Base-by-base conservation (phyloP, 2,113 vertebrate genomes). In the Papio anubis region DNA sequence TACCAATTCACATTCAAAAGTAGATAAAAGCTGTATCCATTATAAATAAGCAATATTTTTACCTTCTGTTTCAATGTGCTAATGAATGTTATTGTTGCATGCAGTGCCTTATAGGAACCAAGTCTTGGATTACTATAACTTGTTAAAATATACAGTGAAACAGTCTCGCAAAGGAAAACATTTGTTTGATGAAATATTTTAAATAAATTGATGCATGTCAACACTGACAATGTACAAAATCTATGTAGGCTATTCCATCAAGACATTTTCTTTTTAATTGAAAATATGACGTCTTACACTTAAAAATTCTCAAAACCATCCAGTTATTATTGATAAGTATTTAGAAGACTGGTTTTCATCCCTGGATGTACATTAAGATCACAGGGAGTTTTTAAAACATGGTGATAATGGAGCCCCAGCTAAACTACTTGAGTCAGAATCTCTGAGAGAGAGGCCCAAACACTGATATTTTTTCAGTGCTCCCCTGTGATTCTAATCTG, bases 351-450 rank as follows among this genome's bases (percentile, higher is more conserved):
- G 59, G 10, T 59, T 84, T 81, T 72, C 61, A 80, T 30, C 23
- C 32, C 30, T 59, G 16, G 48, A 3, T 93, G 8, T 11, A n/a
- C 70, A 83, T 55, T 90, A 80, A 84, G 88, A 75, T 32, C 48
- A 92, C 23, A 84, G 21, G 8, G 57, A 97, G 81, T 5, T 76
- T 95, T 96, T 80, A 93, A 93, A 92, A 86, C 30, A 18, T n/a
- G 38, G 13, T 92, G 17, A 91, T 88, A 84, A 90, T 66, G 25
- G 85, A 52, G 23, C 20, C n/a, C 57, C 35, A 25, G 35, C 78
- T 75, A 30, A 82, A 79, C 61, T 45, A 48, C 79, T 75, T 61
- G 52, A 92, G 50, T 64, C 89, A 48, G 57, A 75, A 81, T 57
- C 38, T 81, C 25, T 48, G 55, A 52, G 48, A 61, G 66, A 12